These are phyloP conservation scores for Dasyprocta punctata DNA, from an alignment of 2,113 vertebrate genomes.

Conservation along the genomic window DNA sequence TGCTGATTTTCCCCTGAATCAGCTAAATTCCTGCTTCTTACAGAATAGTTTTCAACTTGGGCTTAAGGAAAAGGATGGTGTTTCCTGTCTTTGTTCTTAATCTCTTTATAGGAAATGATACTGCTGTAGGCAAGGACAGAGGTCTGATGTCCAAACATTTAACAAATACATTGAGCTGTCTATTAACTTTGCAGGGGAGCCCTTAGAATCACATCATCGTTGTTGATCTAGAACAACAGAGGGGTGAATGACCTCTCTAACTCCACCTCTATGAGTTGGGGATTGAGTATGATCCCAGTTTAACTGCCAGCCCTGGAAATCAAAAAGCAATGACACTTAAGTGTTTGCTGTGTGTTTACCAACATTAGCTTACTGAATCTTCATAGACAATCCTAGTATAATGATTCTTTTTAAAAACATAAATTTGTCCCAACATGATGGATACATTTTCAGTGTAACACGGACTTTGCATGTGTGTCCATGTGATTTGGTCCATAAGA, in stretches of 20 bases:
- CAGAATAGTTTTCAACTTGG: slow-evolving; percentile 31
- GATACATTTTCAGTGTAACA: not conserved
- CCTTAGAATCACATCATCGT: too few relatives aligned
- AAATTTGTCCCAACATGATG: not conserved
- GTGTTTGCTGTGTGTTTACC: not conserved
- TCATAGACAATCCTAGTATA: not conserved
- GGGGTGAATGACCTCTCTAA: not conserved
- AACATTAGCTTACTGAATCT: not conserved
- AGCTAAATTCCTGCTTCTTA: slow-evolving; percentile 18
- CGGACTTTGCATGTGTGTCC: not conserved
- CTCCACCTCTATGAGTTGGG: fast-evolving
- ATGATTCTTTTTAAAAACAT: not conserved
- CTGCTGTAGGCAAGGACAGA: slow-evolving; percentile 53
- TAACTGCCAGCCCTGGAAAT: not conserved
- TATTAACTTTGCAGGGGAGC: not conserved
- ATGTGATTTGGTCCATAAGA: not conserved
- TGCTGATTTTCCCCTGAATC: not conserved
- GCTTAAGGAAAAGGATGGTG: slow-evolving; percentile 50
- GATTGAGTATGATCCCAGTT: not conserved
- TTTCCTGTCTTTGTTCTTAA: slow-evolving; percentile 69
- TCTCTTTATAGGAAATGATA: slow-evolving; percentile 52
- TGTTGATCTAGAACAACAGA: not conserved
- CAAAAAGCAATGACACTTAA: not conserved
- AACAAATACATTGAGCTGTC: not conserved
- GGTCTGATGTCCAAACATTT: not conserved